Conservation (phyloP, 2,888 invertebrate genomes). For the Coecobrya sp. region DNA sequence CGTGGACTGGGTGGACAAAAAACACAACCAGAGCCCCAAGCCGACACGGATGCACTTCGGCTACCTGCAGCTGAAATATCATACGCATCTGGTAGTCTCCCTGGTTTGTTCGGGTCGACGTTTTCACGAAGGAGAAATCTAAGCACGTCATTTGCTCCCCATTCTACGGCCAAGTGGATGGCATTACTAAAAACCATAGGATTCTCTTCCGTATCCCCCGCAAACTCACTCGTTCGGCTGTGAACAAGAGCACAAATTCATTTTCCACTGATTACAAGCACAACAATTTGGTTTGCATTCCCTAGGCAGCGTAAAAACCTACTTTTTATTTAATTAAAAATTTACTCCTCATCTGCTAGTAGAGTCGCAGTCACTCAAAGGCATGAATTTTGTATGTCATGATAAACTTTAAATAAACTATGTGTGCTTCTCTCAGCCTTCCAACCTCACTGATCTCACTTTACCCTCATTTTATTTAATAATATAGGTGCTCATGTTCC, state of each 20-base stretch:
- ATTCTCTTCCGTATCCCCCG: slow-evolving; percentile 87
- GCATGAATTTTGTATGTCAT: background rate
- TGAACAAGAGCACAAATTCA: background rate
- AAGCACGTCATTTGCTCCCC: slow-evolving; percentile 89
- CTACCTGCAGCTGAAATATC: slow-evolving; percentile 86
- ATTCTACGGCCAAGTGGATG: slow-evolving; percentile 89
- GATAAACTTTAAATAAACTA: slow-evolving; percentile 6
- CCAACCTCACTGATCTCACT: background rate
- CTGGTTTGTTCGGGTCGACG: slow-evolving; percentile 90
- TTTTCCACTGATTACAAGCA: background rate
- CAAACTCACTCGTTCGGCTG: slow-evolving; percentile 86
- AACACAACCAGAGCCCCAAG: slow-evolving; percentile 87
- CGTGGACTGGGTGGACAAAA: slow-evolving; percentile 87
- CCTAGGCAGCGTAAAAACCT: background rate
- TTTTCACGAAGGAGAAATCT: slow-evolving; percentile 89
- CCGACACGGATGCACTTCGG: slow-evolving; percentile 86
- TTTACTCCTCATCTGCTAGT: slow-evolving; percentile 61
- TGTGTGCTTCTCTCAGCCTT: background rate
- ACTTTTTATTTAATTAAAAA: slow-evolving; percentile 76
- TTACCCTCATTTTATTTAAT: background rate
- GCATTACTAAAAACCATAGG: slow-evolving; percentile 89
- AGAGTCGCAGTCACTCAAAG: background rate
- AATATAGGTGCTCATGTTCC: background rate
- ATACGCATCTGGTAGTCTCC: slow-evolving; percentile 87
- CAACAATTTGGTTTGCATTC: background rate